Evolutionary conservation across 2,113 vertebrate species (phyloP), one percentile per base, ranked within the genome.

Genomic region (Actenoides lindsayi): DNA sequence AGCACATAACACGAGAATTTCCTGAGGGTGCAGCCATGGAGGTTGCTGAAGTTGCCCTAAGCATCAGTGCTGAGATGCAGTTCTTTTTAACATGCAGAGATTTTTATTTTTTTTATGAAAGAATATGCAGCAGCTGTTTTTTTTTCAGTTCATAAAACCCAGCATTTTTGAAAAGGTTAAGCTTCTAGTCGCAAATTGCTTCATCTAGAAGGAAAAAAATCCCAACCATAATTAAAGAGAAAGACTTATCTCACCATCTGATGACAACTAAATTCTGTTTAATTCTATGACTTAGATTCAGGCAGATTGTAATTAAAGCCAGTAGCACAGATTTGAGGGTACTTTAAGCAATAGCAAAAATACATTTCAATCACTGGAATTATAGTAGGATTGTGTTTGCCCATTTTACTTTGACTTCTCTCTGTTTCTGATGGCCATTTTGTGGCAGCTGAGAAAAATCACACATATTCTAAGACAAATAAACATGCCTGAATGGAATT

Each of bases 391-490:
- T 13, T 67, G 8, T 62, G 54, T 83, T 62, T 88, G 48, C 18
- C 57, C 42, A 41, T 89, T 92, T 94, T 85, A 59, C 11, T 83
- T 91, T 75, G n/a, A 54, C 30, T 93, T 74, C 76, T 83, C 57
- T 67, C 0, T 65, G 77, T 73, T 91, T 91, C 80, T 39, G 51
- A 67, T 16, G 79, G 37, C 2, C 17, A 73, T 95, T 95, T 87
- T 74, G 39, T 90, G 67, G 70, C 63, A 83, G 77, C 39, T 86
- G 53, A 93, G 60, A 79, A 97, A 97, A 95, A 62, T 25, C 31
- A 44, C 13, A 35, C 18, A 11, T 70, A 78, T 48, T 46, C 20
- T 11, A 87, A 74, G 50, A 67, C 64, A 81, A 94, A 67, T 67
- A 81, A 94, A 88, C 30, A 39, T 28, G 17, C 41, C n/a, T 80